Percentiles rank a stretch among this genome's conserved stretches.
Evolutionary conservation across 2,113 vertebrate genomes (phyloP).

Genomic region (Micronisus gabar): DNA sequence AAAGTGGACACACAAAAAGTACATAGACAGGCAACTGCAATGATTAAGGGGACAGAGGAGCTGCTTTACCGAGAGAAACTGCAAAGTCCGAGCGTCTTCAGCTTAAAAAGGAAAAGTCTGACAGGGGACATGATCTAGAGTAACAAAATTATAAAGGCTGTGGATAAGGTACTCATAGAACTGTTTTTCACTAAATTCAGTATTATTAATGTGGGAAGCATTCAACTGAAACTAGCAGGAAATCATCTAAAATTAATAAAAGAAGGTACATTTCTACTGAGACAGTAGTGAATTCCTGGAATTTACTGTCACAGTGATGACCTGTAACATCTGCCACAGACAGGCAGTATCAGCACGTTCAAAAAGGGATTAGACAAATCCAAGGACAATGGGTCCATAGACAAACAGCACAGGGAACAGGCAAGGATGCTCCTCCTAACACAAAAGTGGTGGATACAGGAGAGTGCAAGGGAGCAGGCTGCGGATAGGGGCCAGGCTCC

Average conservation of each 20-base stretch:
- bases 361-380: neutral
- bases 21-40: neutral
- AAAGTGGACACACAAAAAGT: neutral
- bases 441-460: neutral
- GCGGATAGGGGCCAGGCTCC: neutral
- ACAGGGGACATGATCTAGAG: neutral
- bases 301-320: slow-evolving; percentile 6
- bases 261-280: neutral
- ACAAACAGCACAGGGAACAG: neutral
- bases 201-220: neutral
- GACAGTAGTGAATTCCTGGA: neutral
- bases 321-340: neutral
- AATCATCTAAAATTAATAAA: neutral
- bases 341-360: neutral
- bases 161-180: neutral
- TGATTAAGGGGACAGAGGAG: neutral
- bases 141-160: neutral
- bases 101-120: neutral
- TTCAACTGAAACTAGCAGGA: neutral
- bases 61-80: neutral
- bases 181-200: neutral
- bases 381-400: neutral
- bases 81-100: neutral
- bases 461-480: neutral
- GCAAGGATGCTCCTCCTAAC: neutral